Evolutionary conservation across 2,797 vertebrate genomes (phyloP).

Genomic region (Alca torda): DNA sequence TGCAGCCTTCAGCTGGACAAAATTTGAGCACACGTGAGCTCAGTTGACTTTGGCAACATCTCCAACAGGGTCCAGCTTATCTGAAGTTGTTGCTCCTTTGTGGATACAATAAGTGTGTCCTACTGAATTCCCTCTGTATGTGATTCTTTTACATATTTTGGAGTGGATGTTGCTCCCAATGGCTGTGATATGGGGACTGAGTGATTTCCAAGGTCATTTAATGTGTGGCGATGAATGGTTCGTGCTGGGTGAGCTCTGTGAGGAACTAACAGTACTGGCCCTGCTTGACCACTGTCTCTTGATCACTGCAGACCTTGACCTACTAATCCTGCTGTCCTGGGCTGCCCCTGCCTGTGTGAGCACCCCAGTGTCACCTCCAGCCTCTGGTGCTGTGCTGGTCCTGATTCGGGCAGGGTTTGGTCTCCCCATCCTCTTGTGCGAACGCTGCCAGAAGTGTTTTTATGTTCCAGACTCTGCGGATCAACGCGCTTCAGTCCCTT

Average conservation of each 20-base stretch:
- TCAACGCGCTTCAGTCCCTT: background rate
- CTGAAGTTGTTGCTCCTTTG: background rate
- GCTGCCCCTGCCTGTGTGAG: background rate
- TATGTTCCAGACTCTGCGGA: background rate
- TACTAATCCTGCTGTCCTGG: background rate
- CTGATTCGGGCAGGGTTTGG: background rate
- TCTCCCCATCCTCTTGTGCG: background rate
- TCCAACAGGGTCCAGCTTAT: background rate
- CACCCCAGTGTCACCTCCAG: fast-evolving
- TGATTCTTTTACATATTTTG: background rate
- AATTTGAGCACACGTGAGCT: background rate
- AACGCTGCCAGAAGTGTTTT: background rate
- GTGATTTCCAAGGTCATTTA: background rate
- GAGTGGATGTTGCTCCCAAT: background rate
- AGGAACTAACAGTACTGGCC: background rate
- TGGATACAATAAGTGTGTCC: fast-evolving
- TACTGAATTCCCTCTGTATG: background rate
- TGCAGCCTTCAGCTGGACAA: background rate
- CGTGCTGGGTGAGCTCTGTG: background rate
- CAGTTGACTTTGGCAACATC: background rate
- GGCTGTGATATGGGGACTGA: background rate
- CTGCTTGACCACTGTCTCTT: background rate
- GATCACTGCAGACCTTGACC: background rate
- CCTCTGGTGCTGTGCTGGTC: background rate
- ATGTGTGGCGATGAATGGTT: background rate